Evolutionary conservation across 2,888 invertebrate species (phyloP).

Genomic region (Drosophila borborema): DNA sequence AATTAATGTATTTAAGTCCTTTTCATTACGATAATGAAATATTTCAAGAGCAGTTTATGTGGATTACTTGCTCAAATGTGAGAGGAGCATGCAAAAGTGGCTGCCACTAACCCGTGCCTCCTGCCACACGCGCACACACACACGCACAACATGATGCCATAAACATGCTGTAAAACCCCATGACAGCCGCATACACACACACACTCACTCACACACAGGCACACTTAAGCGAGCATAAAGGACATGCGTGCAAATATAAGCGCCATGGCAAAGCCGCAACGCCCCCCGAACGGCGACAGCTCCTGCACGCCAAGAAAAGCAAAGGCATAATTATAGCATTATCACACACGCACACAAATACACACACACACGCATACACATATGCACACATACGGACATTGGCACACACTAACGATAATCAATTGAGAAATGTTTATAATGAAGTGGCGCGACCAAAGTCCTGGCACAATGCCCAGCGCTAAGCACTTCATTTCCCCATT

Average conservation of each 20-base stretch:
- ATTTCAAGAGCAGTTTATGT: conserved; percentile 79
- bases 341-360: conserved; percentile 60
- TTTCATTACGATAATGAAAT: conserved; percentile 80
- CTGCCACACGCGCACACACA: not conserved
- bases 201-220: conserved; percentile 15
- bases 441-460: conserved; percentile 72
- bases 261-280: conserved; percentile 66
- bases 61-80: conserved; percentile 76
- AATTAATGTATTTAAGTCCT: conserved; percentile 68
- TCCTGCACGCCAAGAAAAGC: conserved; percentile 66
- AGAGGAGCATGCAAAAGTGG: conserved; percentile 71
- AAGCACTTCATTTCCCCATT: conserved; percentile 69
- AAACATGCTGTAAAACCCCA: conserved; percentile 66
- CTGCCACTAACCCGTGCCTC: conserved; percentile 24
- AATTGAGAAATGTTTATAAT: conserved; percentile 81
- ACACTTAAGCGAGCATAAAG: conserved; percentile 30
- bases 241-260: conserved; percentile 76
- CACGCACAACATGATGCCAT: conserved; percentile 44
- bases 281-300: conserved; percentile 25
- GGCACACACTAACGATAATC: conserved; percentile 74
- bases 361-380: conserved; percentile 9
- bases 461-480: conserved; percentile 60
- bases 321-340: conserved; percentile 77
- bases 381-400: not conserved
- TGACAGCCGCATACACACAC: conserved; percentile 41